These are phyloP conservation scores for Halyomorpha halys DNA, from an alignment of 1,140 invertebrate genomes.

Conservation along the genomic window DNA sequence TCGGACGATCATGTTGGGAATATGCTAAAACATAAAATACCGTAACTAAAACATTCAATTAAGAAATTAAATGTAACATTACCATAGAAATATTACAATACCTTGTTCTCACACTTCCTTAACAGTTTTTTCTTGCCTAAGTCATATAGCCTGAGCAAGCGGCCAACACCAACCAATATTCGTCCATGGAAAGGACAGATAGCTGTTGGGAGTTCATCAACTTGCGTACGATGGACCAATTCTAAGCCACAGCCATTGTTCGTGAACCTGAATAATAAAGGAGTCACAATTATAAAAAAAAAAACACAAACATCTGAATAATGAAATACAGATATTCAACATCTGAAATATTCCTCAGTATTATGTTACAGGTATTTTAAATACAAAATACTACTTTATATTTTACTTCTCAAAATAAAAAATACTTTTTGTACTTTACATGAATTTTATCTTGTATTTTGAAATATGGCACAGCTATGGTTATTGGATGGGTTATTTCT, in stretches of 20 bases:
- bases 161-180: conserved; percentile 84
- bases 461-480: too few species aligned
- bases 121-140: conserved; percentile 94
- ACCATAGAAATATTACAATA: conserved; percentile 32
- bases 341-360: too few species aligned
- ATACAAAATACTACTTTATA: too few species aligned
- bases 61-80: neutral
- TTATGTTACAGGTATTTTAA: too few species aligned
- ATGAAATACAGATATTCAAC: neutral
- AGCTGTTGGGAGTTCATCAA: conserved; percentile 86
- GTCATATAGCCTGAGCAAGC: conserved; percentile 87
- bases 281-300: neutral
- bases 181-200: conserved; percentile 86
- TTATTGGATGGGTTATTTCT: too few species aligned
- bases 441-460: too few species aligned
- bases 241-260: conserved; percentile 68
- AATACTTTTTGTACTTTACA: too few species aligned
- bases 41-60: neutral
- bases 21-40: conserved; percentile 51
- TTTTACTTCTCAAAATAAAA: too few species aligned
- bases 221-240: conserved; percentile 84
- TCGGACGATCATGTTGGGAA: conserved; percentile 87
- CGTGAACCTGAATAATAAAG: conserved; percentile 43
- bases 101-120: conserved; percentile 97
- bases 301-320: neutral